Base-by-base conservation (phyloP, 2,888 invertebrate genomes). In the Lepidochrysops patricia region DNA sequence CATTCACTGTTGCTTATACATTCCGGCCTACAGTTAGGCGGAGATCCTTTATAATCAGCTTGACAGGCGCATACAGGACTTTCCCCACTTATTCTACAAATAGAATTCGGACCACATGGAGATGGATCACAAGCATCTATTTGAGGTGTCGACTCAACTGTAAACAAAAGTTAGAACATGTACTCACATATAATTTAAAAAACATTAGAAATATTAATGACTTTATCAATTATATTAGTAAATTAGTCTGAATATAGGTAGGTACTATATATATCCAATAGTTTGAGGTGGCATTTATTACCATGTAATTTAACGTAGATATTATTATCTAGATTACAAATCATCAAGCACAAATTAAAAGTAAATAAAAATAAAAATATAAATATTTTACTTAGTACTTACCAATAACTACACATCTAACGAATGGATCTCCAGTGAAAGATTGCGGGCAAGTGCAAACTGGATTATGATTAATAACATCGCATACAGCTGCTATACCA, bases 1-100 rank as follows among this genome's bases (percentile, higher is more conserved):
- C 95, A 96, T 82, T 96, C 95, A 60, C 92, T 92, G 71, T 95
- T 95, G 65, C 93, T 93, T 56, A 94, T 90, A 76, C 96, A 96
- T 83, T 96, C 95, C 2, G 95, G 95, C 64, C 93, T 88, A 71
- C 95, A 96, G 70, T 93, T 93, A 65, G 95, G 95, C 35, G 95
- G 94, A 25, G 91, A 84, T 57, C 95, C 95, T 64, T 91, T 90
- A 68, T 91, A 94, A 66, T 90, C 90, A 57, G 92, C 88, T 58
- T 93, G 78, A 72, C 96, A 96, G 27, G 94, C 93, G 72, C 96
- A 96, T 1, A 94, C 91, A 1, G 94, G 94, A 56, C 91, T 90
- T 62, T 93, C 92, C 25, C 92, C 92, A 35, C 90, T 86, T 58
- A 92, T 85, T 78, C 91, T 92, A 72, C 95, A 96, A 68, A 94